phyloP scores from a whole-genome alignment of 2,888 invertebrate species.

The Eupithecia insigniata region DNA sequence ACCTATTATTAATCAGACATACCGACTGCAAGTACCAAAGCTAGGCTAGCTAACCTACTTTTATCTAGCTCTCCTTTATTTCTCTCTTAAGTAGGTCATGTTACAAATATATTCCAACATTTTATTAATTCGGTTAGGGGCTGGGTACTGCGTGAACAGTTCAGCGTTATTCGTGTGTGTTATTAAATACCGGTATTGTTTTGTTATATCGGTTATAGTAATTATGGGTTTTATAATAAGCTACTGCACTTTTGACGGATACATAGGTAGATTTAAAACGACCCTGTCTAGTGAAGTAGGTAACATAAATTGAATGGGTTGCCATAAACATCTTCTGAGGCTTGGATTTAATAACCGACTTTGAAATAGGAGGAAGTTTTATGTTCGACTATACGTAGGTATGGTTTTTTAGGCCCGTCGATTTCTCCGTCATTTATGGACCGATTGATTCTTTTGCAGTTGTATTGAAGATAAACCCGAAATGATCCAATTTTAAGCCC shows the following conservation, averaged over 20 bases:
- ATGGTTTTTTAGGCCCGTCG: too few species aligned
- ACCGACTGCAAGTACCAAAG: neutral
- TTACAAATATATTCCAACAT: neutral
- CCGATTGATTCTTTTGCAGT: too few species aligned
- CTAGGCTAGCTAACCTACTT: slow-evolving; percentile 1
- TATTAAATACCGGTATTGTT: neutral
- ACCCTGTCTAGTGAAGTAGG: neutral
- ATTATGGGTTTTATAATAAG: neutral
- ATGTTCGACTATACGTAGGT: too few species aligned
- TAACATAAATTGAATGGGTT: neutral
- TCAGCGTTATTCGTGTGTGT: neutral
- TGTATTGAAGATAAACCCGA: too few species aligned
- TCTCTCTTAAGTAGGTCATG: neutral
- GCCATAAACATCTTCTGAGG: neutral
- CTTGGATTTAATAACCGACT: too few species aligned
- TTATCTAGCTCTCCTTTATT: neutral
- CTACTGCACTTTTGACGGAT: neutral
- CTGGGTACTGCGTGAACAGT: neutral
- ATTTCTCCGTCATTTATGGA: too few species aligned
- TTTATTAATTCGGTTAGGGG: neutral
- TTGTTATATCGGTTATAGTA: neutral
- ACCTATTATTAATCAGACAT: slow-evolving; percentile 19
- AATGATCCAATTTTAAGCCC: too few species aligned
- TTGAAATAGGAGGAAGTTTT: too few species aligned
- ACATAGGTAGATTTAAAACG: neutral